These are phyloP conservation scores for Nasonia oneida DNA, from an alignment of 2,888 invertebrate species.

Conservation along the genomic window DNA sequence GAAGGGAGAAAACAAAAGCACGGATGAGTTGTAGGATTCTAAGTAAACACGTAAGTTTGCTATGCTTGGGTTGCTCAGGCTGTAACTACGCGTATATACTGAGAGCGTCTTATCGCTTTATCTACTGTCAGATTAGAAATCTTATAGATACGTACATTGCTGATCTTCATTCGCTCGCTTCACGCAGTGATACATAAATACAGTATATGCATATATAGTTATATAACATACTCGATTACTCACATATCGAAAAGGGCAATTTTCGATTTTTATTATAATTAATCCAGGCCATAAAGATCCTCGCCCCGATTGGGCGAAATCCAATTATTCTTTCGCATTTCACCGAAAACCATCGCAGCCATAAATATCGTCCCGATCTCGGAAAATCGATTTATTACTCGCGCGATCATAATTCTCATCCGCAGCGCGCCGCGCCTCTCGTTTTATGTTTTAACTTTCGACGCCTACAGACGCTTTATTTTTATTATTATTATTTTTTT, in stretches of 20 bases:
- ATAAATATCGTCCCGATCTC: neutral
- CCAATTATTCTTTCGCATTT: neutral
- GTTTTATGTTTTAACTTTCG: neutral
- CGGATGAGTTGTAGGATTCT: neutral
- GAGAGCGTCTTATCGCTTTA: too few species aligned
- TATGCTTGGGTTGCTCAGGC: too few species aligned
- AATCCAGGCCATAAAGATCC: neutral
- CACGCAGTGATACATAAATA: too few species aligned
- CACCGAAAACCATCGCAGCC: neutral
- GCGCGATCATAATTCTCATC: neutral
- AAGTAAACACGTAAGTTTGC: neutral
- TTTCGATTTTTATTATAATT: constrained; percentile 14
- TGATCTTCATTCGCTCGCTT: too few species aligned
- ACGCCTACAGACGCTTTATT: neutral
- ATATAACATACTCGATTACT: too few species aligned
- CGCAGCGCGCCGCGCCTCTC: neutral
- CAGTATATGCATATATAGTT: too few species aligned
- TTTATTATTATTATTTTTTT: neutral
- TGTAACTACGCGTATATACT: too few species aligned
- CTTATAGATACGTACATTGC: too few species aligned
- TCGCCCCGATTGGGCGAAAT: neutral
- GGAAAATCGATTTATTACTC: neutral
- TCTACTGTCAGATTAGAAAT: too few species aligned
- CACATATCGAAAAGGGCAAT: neutral
- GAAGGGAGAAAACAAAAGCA: neutral